Base-by-base conservation (phyloP, 2,797 vertebrate species). In the Chelon labrosus region DNA sequence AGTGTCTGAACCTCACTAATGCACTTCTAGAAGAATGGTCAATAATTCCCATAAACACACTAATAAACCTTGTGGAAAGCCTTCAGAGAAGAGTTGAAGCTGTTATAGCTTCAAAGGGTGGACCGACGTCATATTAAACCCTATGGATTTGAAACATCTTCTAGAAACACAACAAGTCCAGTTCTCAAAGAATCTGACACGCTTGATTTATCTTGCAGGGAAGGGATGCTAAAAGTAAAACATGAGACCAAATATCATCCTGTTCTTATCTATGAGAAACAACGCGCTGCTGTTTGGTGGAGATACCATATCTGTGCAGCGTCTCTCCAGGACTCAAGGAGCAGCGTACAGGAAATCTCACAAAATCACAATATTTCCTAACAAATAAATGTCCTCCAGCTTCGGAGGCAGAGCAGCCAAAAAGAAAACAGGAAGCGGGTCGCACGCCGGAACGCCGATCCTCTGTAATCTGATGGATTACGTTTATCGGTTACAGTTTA, bases 401-500 rank as follows among this genome's bases (percentile, higher is more conserved):
- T 53, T 16, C 19, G 25, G 20, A 58, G 58, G 64, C 38, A 20
- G 70, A 72, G 65, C 9, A 38, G 44, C 38, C 13, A 6, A n/a
- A 17, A n/a, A n/a, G 17, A 31, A 19, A 60, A 46, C 39, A 8
- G 25, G 42, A 51, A 42, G 39, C 22, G 51, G 6, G 3, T 54
- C 11, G 13, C n/a, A 1, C 35, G 25, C 0, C 1, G 70, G 31
- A 44, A 55, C 20, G 74, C 59, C 12, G 68, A 70, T 64, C 31
- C 65, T 5, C 6, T 14, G 55, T 57, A 81, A 75, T 59, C 70
- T 67, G 72, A 31, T 38, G 82, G 77, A 83, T 85, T 80, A 79
- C 55, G 75, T 80, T 88, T 78, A 87, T 82, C 82, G 64, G 74
- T 77, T 78, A 25, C 77, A 82, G 69, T 84, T 66, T 69, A 47